Evolutionary conservation across 2,888 invertebrate species (phyloP).

Genomic region (Brenthis daphne): DNA sequence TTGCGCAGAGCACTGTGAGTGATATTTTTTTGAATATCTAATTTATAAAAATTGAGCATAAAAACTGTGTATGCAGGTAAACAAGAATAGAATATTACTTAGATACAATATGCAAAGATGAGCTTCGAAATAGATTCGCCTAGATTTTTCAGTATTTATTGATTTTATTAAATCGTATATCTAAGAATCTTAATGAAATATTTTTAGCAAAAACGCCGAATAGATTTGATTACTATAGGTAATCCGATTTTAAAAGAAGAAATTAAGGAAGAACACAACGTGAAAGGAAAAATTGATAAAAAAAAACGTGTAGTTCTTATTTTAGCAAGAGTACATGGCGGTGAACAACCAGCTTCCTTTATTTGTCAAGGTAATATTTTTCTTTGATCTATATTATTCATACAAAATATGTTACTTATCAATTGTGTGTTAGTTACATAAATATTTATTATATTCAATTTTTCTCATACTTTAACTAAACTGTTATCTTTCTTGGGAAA

Average conservation of each 20-base stretch:
- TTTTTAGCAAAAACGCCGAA: slow-evolving; percentile 92
- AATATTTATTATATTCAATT: too few relatives aligned
- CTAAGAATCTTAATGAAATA: background rate
- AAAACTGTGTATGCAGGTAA: background rate
- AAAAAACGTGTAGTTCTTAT: slow-evolving; percentile 88
- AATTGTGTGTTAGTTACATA: too few relatives aligned
- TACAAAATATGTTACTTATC: background rate
- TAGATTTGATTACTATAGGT: slow-evolving; percentile 94
- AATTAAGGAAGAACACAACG: slow-evolving; percentile 56
- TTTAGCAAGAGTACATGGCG: slow-evolving; percentile 94
- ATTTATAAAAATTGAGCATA: too few relatives aligned
- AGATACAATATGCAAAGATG: too few relatives aligned
- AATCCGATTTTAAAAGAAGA: slow-evolving; percentile 68
- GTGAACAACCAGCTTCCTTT: slow-evolving; percentile 96
- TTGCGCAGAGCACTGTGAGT: slow-evolving; percentile 85
- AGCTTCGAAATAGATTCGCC: too few relatives aligned
- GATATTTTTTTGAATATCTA: too few relatives aligned
- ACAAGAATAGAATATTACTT: too few relatives aligned
- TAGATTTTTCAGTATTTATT: background rate
- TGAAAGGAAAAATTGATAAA: slow-evolving; percentile 77
- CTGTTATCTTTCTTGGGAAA: background rate
- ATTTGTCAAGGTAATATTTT: slow-evolving; percentile 91
- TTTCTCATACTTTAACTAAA: too few relatives aligned
- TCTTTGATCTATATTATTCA: background rate
- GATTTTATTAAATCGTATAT: too few relatives aligned